Base-by-base conservation (phyloP, 2,888 invertebrate species). In the Latrodectus elegans region DNA sequence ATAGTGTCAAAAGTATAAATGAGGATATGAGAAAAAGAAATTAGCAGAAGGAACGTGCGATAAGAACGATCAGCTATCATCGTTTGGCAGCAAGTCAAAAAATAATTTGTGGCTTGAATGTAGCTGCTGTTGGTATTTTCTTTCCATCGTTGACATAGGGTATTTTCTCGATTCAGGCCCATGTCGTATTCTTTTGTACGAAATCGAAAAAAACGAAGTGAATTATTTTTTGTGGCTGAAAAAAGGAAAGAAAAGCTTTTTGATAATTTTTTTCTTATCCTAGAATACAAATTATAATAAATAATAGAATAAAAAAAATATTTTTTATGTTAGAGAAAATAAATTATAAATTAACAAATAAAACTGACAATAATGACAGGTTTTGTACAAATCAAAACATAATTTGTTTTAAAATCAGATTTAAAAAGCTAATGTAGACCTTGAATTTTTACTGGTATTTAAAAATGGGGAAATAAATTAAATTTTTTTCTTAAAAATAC, bases 71-170 rank as follows among this genome's bases (percentile, higher is more conserved):
- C n/a, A 60, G n/a, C 60, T 12, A 60, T 60, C 55, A 53, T 17
- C 65, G 53, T 53, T 75, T 85, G 85, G 79, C 85, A 85, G 73
- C 60, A 49, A 68, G 79, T 85, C 79, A 85, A 85, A 80, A 85
- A 79, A 79, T 52, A 55, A 78, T 65, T 68, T 74, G 70, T 38
- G 38, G 38, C 38, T 22, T 64, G 55, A 52, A 67, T 51, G 55
- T 17, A 55, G 55, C 78, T 72, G 70, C 12, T 14, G 22, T n/a
- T 60, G 60, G 71, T 71, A 51, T 68, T 38, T 75, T 64, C 51
- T 64, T 70, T 52, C 65, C 67, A 53, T 49, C 68, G 77, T 67
- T 14, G 79, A 51, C 64, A 74, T 75, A 14, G 65, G 74, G 53
- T 68, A 60, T 38, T 70, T 84, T 67, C 55, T 73, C 49, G 79